Evolutionary conservation across 2,113 vertebrate species (phyloP).

Genomic region (Onychostoma macrolepis): DNA sequence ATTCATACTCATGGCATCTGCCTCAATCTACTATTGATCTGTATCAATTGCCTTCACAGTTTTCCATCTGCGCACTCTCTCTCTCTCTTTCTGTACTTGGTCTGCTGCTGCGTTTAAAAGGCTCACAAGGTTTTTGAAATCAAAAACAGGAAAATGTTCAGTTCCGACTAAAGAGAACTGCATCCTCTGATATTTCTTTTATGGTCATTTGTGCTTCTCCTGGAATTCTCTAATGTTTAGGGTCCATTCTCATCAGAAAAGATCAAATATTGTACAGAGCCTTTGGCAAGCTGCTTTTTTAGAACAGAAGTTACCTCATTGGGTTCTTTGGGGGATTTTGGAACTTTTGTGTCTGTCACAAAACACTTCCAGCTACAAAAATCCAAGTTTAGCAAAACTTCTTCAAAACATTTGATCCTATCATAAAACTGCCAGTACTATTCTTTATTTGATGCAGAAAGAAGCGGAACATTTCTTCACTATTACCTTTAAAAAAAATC

Average conservation of each 20-base stretch:
- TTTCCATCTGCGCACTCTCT: not conserved
- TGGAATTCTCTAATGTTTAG: constrained; percentile 9
- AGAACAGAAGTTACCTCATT: not conserved
- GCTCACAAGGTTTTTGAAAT: constrained; percentile 2
- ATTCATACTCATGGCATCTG: not conserved
- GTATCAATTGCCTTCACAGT: constrained; percentile 11
- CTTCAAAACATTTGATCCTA: not conserved
- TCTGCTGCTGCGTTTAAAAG: constrained; percentile 14
- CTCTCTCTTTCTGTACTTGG: constrained; percentile 2
- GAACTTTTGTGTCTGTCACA: not conserved
- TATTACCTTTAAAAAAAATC: not conserved
- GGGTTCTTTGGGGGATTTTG: not conserved
- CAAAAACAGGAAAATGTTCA: not conserved
- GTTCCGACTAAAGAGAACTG: not conserved
- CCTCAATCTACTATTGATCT: constrained; percentile 7
- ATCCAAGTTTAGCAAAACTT: not conserved
- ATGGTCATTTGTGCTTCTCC: not conserved
- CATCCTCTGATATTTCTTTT: not conserved
- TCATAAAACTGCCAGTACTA: not conserved
- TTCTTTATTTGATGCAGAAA: not conserved
- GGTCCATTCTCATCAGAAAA: not conserved
- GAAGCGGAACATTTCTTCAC: not conserved
- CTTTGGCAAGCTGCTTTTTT: not conserved
- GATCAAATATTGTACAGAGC: not conserved
- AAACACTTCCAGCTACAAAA: not conserved